These are phyloP conservation scores for Hoplostethus atlanticus DNA, from an alignment of 2,797 vertebrate species.

Conservation along the genomic window DNA sequence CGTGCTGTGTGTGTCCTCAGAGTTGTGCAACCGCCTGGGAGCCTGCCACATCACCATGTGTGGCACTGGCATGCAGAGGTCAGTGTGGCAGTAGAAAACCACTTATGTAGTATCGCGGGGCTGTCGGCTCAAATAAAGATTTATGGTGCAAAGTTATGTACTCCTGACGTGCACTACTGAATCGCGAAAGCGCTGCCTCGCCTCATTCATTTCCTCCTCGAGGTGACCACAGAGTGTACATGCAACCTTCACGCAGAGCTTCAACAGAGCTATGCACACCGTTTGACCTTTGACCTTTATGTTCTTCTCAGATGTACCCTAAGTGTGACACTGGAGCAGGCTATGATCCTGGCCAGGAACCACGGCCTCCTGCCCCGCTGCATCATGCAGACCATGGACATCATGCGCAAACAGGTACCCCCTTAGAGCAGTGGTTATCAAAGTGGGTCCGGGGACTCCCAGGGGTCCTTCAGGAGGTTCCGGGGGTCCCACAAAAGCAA, in stretches of 20 bases:
- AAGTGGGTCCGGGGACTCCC: background rate
- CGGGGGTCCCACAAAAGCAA: too few species aligned
- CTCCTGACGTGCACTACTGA: constrained; percentile 22
- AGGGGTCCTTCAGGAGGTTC: too few species aligned
- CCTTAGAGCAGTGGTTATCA: background rate
- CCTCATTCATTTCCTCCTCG: background rate
- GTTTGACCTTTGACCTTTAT: constrained; percentile 20
- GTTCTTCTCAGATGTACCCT: constrained; percentile 89
- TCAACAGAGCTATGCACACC: too few species aligned
- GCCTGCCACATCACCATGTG: constrained; percentile 97
- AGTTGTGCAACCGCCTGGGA: constrained; percentile 96
- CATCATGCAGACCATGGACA: constrained; percentile 98
- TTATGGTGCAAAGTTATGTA: constrained; percentile 16
- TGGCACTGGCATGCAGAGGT: constrained; percentile 97
- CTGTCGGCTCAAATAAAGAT: constrained; percentile 47
- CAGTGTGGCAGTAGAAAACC: constrained; percentile 43
- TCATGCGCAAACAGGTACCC: constrained; percentile 97
- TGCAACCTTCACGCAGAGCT: too few species aligned
- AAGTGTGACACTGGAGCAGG: constrained; percentile 94
- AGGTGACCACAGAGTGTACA: too few species aligned
- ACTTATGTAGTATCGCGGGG: constrained; percentile 12
- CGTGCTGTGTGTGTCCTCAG: constrained; percentile 91
- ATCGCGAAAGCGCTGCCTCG: background rate
- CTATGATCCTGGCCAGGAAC: constrained; percentile 92
- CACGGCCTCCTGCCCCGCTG: constrained; percentile 95